Base-by-base conservation (phyloP, 2,888 invertebrate genomes). In the Ornithoptera priamus region DNA sequence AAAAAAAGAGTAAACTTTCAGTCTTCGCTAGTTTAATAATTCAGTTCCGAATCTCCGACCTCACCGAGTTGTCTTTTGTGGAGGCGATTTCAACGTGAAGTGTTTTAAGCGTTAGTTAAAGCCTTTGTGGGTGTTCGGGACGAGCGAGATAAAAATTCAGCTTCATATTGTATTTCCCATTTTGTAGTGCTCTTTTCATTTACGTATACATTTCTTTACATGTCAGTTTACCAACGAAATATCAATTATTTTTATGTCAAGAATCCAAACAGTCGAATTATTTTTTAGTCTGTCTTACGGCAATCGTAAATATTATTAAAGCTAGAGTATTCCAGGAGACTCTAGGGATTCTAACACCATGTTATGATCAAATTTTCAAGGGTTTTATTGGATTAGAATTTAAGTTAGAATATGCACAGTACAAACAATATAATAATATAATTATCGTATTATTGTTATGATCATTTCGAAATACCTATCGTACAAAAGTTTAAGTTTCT, bases 11-110 rank as follows among this genome's bases (percentile, higher is more conserved):
- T n/a, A 60, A 62, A 63, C 59, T 53, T 64, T 63, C 8, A 50
- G 36, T 22, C 50, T 68, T 68, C 64, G 64, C 64, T 68, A 64
- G 68, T 36, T 24, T 30, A 59, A 60, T 18, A 68, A 68, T 64
- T 50, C 46, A 24, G 68, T 12, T 30, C 59, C 58, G 24, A 68
- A 59, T 68, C 68, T 59, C 63, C 59, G 15, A 68, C 50, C 42
- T 30, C 30, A 20, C 56, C 15, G 39, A 46, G 50, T 65, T 56
- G 46, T 65, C 57, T 65, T 69, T 69, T 69, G 69, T 69, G 46
- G 42, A 30, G 61, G 24, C 57, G 61, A 39, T 65, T 69, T 65
- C 17, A 12, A 30, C 24, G 65, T 62, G 56, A 65, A 65, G 56
- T 65, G 65, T 68, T 67, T 65, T 65, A 46, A 69, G 65, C 39